Evolutionary conservation across 2,888 invertebrate genomes (phyloP).

Genomic region (Dinocampus coccinellae): DNA sequence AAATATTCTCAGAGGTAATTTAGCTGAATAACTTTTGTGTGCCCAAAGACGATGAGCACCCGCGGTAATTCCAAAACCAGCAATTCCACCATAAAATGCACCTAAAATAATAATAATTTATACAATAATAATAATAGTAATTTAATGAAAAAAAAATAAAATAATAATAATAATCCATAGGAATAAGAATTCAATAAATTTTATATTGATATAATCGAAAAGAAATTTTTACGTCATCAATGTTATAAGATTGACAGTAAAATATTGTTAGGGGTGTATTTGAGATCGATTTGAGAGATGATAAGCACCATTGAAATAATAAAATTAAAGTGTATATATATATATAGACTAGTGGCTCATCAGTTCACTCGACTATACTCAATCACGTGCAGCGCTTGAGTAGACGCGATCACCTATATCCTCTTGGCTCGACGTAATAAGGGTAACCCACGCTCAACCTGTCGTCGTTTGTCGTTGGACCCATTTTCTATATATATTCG

Average conservation of each 20-base stretch:
- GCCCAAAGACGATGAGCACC: slow-evolving; percentile 97
- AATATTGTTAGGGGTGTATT: too few species aligned
- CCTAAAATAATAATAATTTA: slow-evolving; percentile 46
- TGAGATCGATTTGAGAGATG: neutral
- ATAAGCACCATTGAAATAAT: slow-evolving; percentile 11
- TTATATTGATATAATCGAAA: too few species aligned
- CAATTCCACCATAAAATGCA: slow-evolving; percentile 47
- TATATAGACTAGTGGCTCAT: neutral
- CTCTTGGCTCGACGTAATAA: slow-evolving; percentile 9
- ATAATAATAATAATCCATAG: neutral
- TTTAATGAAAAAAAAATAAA: too few species aligned
- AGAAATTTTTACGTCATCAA: too few species aligned
- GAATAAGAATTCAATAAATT: neutral
- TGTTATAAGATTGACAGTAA: too few species aligned
- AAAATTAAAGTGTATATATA: neutral
- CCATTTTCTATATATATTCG: neutral
- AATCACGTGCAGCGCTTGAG: slow-evolving; percentile 22
- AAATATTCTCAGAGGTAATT: slow-evolving; percentile 78
- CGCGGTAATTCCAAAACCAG: slow-evolving; percentile 83
- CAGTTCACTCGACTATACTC: neutral
- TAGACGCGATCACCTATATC: slow-evolving; percentile 18
- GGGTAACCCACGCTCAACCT: neutral
- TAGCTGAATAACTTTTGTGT: slow-evolving; percentile 88
- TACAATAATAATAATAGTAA: too few species aligned
- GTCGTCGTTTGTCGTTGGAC: slow-evolving; percentile 6